Percentiles rank a stretch among this genome's conserved stretches.
These are phyloP conservation scores for Eudasyphora cyanicolor DNA, from an alignment of 2,888 invertebrate species.

Conservation along the genomic window DNA sequence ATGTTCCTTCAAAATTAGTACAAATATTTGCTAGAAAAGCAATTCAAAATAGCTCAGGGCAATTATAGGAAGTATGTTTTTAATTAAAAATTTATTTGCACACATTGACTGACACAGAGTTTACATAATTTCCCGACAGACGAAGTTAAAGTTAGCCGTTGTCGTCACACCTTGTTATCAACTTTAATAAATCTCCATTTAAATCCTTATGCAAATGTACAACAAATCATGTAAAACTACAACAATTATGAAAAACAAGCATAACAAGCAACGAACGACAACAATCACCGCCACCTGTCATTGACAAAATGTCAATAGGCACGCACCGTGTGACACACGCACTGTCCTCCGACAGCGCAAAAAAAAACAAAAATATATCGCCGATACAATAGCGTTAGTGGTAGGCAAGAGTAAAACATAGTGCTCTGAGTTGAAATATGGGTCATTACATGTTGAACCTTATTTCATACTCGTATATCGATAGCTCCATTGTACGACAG, in stretches of 20 bases:
- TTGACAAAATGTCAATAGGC: constrained; percentile 54
- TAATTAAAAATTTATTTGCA: neutral
- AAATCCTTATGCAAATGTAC: constrained; percentile 10
- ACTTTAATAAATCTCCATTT: neutral
- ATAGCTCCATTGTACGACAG: too few species aligned
- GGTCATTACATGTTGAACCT: too few species aligned
- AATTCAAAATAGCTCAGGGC: too few species aligned
- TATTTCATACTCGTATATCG: too few species aligned
- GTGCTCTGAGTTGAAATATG: neutral
- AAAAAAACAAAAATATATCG: constrained; percentile 12
- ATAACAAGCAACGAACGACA: constrained; percentile 23
- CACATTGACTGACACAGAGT: too few species aligned
- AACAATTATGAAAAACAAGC: constrained; percentile 41
- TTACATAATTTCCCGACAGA: neutral
- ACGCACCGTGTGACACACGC: constrained; percentile 41
- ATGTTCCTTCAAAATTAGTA: neutral
- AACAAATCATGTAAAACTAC: constrained; percentile 21
- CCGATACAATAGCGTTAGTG: neutral
- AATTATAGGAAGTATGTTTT: neutral
- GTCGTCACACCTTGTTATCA: constrained; percentile 1
- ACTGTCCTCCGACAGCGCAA: constrained; percentile 28
- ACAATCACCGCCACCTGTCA: constrained; percentile 53
- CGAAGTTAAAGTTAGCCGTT: neutral
- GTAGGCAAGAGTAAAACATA: neutral
- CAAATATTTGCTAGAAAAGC: neutral